Conservation (phyloP, 2,113 vertebrate genomes). For the Garra rufa region DNA sequence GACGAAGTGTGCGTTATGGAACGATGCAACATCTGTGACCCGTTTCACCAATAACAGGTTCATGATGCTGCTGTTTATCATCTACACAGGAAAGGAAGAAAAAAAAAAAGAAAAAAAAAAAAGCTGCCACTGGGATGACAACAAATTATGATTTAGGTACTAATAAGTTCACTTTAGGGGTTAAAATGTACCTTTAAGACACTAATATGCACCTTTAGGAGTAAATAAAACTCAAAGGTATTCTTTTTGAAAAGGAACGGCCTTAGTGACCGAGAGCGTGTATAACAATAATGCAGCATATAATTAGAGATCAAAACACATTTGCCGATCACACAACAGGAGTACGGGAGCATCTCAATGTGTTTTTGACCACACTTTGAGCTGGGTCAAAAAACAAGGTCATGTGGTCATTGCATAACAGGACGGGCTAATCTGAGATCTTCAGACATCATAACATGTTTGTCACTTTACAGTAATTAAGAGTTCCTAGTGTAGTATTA, state of each 20-base stretch:
- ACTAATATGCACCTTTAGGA: too few relatives aligned
- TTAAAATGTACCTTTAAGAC: too few relatives aligned
- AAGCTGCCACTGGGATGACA: too few relatives aligned
- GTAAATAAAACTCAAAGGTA: too few relatives aligned
- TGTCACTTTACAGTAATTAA: conserved; percentile 62
- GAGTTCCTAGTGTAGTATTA: conserved; percentile 74
- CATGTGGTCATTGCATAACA: conserved; percentile 67
- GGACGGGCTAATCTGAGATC: conserved; percentile 49
- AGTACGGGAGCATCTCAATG: background rate
- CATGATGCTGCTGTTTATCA: background rate
- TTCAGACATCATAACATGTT: conserved; percentile 70
- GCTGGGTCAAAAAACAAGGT: conserved; percentile 71
- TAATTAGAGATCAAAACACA: background rate
- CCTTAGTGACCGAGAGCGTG: background rate
- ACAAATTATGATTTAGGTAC: too few relatives aligned
- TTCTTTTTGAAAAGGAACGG: too few relatives aligned
- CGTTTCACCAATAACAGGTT: background rate
- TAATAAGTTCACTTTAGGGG: too few relatives aligned
- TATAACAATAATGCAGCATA: background rate
- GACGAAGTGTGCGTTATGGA: conserved; percentile 52
- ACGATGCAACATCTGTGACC: background rate
- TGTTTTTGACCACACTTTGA: conserved; percentile 48
- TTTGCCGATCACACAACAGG: background rate
- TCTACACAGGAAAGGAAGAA: background rate
- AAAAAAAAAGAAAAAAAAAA: too few relatives aligned